Evolutionary conservation across 2,888 invertebrate species (phyloP), one percentile per base, ranked within the genome.

Genomic region (Lasioglossum morio): DNA sequence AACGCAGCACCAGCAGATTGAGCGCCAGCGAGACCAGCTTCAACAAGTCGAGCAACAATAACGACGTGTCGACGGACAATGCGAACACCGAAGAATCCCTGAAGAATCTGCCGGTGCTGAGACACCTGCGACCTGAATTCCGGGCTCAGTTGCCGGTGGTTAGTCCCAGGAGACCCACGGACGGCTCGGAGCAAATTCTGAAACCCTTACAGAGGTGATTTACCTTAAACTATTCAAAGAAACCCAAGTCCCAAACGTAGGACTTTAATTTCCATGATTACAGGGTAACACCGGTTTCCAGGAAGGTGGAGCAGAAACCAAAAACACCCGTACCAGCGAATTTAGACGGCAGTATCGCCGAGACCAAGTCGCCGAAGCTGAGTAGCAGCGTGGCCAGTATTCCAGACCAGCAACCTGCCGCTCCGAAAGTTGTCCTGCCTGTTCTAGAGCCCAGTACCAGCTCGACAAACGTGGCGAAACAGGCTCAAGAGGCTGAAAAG

Each of bases 51-150:
- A 96, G 95, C 57, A 95, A 95, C 83, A 94, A 92, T 92, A 96
- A 88, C 87, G 91, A 93, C 73, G 87, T 90, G 43, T 92, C 92
- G 74, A 69, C 91, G 70, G 94, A 94, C 57, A 93, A 94, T 27
- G 92, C 92, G 2, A 93, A 92, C 48, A 89, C 89, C 43, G 95
- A 95, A 66, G 94, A 95, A 76, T 95, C 95, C 10, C 86, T 95
- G 66, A 95, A 94, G 77, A 94, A 96, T 81, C 95, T 98, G 87
- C 98, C 98, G 2, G 98, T 98, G 23, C 95, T 98, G 87, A 96
- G 98, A 95, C 98, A 98, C 95, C 95, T 98, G 86, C 96, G 98
- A 93, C 98, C 98, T 0, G 98, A 98, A 94, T 98, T 98, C 94
- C 96, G 98, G 37, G 98, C 98, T 0, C 98, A 98, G 94, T 95